phyloP scores from a whole-genome alignment of 2,888 invertebrate species.

The Antheraea assamensis region DNA sequence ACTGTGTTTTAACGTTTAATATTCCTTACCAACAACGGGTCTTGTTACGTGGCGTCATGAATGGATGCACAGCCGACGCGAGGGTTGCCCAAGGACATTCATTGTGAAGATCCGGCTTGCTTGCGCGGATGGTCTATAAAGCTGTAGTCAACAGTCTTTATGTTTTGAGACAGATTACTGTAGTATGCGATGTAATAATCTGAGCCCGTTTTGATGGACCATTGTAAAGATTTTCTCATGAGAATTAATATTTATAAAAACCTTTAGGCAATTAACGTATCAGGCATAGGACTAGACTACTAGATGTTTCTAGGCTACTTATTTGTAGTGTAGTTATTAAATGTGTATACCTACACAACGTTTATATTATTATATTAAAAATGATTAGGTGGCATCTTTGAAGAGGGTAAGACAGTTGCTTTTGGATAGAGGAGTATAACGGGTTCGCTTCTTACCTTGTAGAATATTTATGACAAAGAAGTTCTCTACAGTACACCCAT shows the following conservation, averaged over 20 bases:
- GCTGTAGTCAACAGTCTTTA: slow-evolving; percentile 16
- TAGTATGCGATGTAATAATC: not conserved
- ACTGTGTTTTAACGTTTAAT: slow-evolving; percentile 34
- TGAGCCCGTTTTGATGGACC: not conserved
- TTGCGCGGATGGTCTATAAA: slow-evolving; percentile 12
- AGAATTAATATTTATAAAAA: not conserved
- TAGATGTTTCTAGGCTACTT: no score
- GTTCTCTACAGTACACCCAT: not conserved
- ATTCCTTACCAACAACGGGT: slow-evolving; percentile 28
- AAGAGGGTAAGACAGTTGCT: not conserved
- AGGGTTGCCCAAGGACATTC: slow-evolving; percentile 74
- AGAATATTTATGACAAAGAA: slow-evolving; percentile 10
- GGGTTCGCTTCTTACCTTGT: not conserved
- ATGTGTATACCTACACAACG: not conserved
- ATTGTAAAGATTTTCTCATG: not conserved
- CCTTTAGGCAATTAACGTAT: not conserved
- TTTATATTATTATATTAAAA: not conserved
- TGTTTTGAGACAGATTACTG: slow-evolving; percentile 10
- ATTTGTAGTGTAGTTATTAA: no score
- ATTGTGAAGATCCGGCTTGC: slow-evolving; percentile 63
- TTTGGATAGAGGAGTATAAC: not conserved
- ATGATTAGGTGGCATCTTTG: not conserved
- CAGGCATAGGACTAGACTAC: no score
- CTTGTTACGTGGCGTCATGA: slow-evolving; percentile 34
- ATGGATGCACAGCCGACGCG: slow-evolving; percentile 55